A percentile compares a stretch with the other conserved stretches of the same genome.
These are phyloP conservation scores for Batillaria attramentaria DNA, from an alignment of 1,140 invertebrate genomes.

Conservation along the genomic window DNA sequence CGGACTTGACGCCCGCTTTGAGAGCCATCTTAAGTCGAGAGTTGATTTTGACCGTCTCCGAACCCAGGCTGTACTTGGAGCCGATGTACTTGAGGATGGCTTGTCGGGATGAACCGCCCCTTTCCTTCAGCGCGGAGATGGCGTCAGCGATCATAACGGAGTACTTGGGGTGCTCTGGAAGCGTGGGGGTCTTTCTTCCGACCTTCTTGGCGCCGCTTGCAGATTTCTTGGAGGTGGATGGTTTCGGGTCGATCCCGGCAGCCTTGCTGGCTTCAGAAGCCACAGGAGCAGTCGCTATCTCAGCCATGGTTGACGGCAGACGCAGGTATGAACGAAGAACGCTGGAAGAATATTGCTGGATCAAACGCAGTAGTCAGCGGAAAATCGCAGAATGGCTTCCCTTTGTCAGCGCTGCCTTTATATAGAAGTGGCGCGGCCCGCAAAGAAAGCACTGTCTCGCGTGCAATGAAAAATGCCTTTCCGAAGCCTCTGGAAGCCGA, in stretches of 20 bases:
- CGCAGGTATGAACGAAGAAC: not conserved
- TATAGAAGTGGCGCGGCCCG: not conserved
- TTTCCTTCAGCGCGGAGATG: conserved; percentile 57
- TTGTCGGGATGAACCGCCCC: conserved; percentile 63
- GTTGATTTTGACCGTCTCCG: conserved; percentile 60
- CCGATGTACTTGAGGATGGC: conserved; percentile 70
- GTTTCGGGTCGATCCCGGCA: too few species aligned
- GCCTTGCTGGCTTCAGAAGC: too few species aligned
- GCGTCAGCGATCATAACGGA: conserved; percentile 59
- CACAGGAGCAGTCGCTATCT: conserved; percentile 41
- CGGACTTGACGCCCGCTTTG: conserved; percentile 56
- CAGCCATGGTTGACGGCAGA: not conserved
- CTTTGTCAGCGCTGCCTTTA: not conserved
- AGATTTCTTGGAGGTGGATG: conserved; percentile 40
- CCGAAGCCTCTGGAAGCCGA: not conserved
- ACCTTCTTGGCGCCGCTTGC: conserved; percentile 42
- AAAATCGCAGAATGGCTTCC: too few species aligned
- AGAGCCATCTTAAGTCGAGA: conserved; percentile 61
- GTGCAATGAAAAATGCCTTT: not conserved
- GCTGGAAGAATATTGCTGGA: not conserved
- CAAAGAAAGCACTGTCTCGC: not conserved
- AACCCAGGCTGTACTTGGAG: conserved; percentile 68
- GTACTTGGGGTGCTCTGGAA: conserved; percentile 60
- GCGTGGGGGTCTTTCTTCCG: conserved; percentile 62
- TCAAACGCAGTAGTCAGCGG: not conserved